These are phyloP conservation scores for Tetragonula carbonaria DNA, from an alignment of 2,888 invertebrate genomes.

Conservation along the genomic window DNA sequence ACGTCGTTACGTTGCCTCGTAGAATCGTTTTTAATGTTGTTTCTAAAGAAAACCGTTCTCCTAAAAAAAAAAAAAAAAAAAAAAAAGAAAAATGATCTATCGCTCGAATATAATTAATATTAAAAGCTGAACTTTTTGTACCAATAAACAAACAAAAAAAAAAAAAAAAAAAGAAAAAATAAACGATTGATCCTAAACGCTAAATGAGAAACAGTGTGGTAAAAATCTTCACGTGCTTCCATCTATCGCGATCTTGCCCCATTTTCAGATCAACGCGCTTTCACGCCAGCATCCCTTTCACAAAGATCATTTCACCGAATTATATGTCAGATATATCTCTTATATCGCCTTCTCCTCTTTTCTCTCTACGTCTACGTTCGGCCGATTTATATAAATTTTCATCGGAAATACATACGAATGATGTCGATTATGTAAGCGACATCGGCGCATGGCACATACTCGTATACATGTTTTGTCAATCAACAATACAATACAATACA, in stretches of 20 bases:
- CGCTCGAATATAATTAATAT: neutral
- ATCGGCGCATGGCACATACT: slow-evolving; percentile 49
- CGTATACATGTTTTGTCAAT: slow-evolving; percentile 18
- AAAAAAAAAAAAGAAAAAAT: neutral
- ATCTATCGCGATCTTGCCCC: slow-evolving; percentile 60
- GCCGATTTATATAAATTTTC: slow-evolving; percentile 26
- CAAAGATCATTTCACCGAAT: slow-evolving; percentile 47
- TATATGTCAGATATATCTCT: slow-evolving; percentile 20
- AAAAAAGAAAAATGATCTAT: neutral
- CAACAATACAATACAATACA: slow-evolving; percentile 10
- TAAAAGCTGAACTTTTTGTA: neutral
- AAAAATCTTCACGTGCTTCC: slow-evolving; percentile 62
- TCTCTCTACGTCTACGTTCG: slow-evolving; percentile 37
- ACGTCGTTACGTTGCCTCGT: too few species aligned
- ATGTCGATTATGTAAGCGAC: slow-evolving; percentile 59
- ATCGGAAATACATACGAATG: slow-evolving; percentile 38
- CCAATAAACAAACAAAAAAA: neutral
- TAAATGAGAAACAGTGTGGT: slow-evolving; percentile 14
- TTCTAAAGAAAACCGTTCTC: too few species aligned
- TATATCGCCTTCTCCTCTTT: slow-evolving; percentile 1
- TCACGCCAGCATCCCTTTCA: slow-evolving; percentile 53
- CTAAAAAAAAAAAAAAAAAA: neutral
- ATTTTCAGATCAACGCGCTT: slow-evolving; percentile 55
- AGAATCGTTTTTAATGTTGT: too few species aligned
- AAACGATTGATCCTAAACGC: neutral